A percentile compares a stretch with the other conserved stretches of the same genome.
These are phyloP conservation scores for Megalops cyprinoides DNA, from an alignment of 2,797 vertebrate species.

Conservation along the genomic window DNA sequence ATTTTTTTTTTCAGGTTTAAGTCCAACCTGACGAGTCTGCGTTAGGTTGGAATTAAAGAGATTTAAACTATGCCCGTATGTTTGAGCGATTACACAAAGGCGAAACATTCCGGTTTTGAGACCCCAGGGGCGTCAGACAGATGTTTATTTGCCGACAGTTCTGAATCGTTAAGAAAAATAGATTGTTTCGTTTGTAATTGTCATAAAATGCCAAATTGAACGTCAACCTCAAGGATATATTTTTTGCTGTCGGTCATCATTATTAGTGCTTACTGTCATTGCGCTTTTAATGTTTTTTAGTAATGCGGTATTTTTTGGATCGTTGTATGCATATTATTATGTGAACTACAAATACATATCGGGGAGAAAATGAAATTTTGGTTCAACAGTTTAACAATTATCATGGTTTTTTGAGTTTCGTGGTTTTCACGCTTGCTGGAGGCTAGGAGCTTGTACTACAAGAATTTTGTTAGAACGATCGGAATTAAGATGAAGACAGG, in stretches of 20 bases:
- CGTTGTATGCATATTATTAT: neutral
- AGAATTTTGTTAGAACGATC: no score
- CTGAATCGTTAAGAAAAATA: neutral
- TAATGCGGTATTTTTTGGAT: no score
- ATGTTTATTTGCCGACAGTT: neutral
- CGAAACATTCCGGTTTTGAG: neutral
- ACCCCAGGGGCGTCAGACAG: neutral
- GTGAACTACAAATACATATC: neutral
- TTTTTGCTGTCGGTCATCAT: neutral
- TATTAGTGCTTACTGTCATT: neutral
- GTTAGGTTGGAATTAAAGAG: neutral
- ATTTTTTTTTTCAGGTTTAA: neutral
- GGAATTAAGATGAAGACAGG: no score
- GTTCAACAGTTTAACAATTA: no score
- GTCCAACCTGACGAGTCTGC: neutral
- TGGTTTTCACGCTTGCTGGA: no score
- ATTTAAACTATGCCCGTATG: neutral
- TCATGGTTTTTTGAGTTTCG: no score
- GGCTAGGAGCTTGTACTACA: no score
- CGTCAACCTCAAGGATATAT: neutral
- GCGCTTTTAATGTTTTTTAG: no score
- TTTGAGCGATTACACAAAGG: neutral
- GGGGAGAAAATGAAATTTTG: no score
- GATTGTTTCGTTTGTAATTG: neutral
- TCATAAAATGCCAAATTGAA: neutral